Evolutionary conservation across 2,797 vertebrate species (phyloP), one percentile per base, ranked within the genome.

Genomic region (Poecilia gillii): DNA sequence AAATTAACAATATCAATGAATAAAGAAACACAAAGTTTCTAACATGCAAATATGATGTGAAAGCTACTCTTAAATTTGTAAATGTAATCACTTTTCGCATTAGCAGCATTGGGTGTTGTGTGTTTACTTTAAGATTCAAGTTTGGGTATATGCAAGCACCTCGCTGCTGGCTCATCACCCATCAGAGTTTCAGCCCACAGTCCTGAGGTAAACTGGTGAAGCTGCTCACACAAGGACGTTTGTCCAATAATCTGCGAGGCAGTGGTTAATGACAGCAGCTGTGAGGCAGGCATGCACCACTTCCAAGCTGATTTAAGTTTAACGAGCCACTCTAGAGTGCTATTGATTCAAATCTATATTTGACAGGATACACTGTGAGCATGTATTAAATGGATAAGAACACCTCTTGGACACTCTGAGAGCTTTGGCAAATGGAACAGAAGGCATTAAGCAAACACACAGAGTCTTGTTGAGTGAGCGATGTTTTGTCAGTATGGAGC

Each of bases 341-440:
- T 96, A 96, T 96, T 95, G 96, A 96, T 96, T 96, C 93, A 95
- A 95, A 96, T 96, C 95, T 95, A 94, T 95, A 94, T 96, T 96
- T 96, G 95, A 96, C 96, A 96, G 96, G 95, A 96, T 95, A 94
- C 95, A 95, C 94, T 92, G 90, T 90, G 92, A 95, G 95, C 94
- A 95, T 95, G 94, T 94, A 95, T 95, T 95, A 96, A 96, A 96
- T 93, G 95, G 93, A 93, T 95, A 95, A 95, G 94, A 95, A 95
- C 93, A 94, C 93, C 90, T 90, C 90, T 91, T 90, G 89, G 90
- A 94, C 91, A 94, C 90, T 90, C 88, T 80, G 87, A 91, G 86
- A 93, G 88, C 90, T 84, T 92, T 88, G 85, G 77, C 87, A 91
- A 90, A 91, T 91, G 84, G 85, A 93, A 85, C 78, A 85, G 75